Conservation (phyloP, 2,113 vertebrate genomes). For the Zosterops japonicus region DNA sequence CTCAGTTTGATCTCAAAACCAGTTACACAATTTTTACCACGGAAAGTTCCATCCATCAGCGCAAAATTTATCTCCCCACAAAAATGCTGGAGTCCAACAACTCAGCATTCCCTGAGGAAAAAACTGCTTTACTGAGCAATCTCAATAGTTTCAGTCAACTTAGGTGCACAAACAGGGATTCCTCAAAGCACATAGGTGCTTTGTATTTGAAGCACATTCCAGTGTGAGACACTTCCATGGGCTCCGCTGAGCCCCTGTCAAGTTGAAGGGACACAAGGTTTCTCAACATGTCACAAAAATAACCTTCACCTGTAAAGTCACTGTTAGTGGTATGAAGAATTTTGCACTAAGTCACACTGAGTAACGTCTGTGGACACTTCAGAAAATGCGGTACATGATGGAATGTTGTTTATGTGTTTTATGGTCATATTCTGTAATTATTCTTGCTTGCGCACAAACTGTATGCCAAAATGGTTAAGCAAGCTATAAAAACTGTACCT, state of each 20-base stretch:
- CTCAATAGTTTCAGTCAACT: neutral
- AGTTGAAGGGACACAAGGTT: neutral
- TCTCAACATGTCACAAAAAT: slow-evolving; percentile 21
- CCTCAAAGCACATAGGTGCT: fast-evolving
- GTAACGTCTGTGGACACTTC: neutral
- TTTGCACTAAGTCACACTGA: neutral
- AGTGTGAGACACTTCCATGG: neutral
- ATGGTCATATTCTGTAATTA: neutral
- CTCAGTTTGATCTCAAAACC: slow-evolving; percentile 1
- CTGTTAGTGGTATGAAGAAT: neutral
- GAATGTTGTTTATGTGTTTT: neutral
- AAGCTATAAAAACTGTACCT: neutral
- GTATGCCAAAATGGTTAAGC: neutral
- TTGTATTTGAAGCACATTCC: neutral
- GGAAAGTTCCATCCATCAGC: slow-evolving; percentile 6
- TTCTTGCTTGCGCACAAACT: neutral
- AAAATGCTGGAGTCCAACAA: neutral
- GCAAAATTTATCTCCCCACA: neutral
- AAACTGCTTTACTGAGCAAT: neutral
- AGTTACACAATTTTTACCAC: neutral
- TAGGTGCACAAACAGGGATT: neutral
- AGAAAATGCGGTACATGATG: neutral
- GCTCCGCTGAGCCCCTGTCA: neutral
- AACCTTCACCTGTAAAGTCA: neutral
- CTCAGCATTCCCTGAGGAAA: neutral